Conservation (phyloP, 2,888 invertebrate genomes). For the Drosophila affinis region DNA sequence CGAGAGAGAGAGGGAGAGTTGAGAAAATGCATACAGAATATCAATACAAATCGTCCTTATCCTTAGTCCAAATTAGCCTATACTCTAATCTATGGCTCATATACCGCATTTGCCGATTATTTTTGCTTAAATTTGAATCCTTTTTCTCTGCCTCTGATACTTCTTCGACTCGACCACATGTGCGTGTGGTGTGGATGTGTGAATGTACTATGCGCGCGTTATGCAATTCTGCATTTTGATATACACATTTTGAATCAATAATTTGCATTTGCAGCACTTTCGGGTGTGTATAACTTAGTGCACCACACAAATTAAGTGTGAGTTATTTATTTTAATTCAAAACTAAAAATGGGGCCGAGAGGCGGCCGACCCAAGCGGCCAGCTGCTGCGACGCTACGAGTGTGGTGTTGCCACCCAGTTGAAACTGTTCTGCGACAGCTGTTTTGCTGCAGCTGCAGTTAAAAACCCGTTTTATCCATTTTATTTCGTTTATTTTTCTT, state of each 20-base stretch:
- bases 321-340: conserved; percentile 54
- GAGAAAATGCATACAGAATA: conserved; percentile 25
- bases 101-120: neutral
- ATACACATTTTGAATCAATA: conserved; percentile 44
- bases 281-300: conserved; percentile 31
- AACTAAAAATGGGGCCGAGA: conserved; percentile 33
- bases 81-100: neutral
- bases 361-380: conserved; percentile 41
- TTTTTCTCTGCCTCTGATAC: conserved; percentile 11
- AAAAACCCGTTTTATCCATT: conserved; percentile 20
- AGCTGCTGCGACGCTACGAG: conserved; percentile 17
- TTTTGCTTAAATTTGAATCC: neutral
- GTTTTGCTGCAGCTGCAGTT: conserved; percentile 1
- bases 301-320: conserved; percentile 43
- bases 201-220: conserved; percentile 21
- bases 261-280: conserved; percentile 37
- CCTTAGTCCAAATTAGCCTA: neutral
- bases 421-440: conserved; percentile 13
- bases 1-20: conserved; percentile 18
- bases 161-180: conserved; percentile 9
- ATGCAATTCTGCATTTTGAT: conserved; percentile 39
- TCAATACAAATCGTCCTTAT: conserved; percentile 19
- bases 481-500: neutral
- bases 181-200: conserved; percentile 10
- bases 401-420: conserved; percentile 9